Conservation (phyloP, 92 coral and sea anemone genomes). For the Porites rus region DNA sequence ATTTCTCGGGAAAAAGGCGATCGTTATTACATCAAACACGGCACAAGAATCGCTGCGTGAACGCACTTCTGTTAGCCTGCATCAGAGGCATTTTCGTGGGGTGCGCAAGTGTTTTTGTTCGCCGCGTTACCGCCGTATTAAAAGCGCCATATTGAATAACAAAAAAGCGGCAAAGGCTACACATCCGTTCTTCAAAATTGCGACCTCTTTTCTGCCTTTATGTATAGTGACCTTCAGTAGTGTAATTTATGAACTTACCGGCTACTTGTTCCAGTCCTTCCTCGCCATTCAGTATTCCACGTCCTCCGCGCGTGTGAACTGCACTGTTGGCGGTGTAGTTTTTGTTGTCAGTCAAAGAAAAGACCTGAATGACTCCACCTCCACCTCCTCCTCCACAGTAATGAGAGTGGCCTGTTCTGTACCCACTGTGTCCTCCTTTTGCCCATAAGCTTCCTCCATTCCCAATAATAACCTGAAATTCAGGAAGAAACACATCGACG, state of each 20-base stretch:
- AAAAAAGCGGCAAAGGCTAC: too few species aligned
- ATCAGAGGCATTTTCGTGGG: too few species aligned
- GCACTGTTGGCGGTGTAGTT: slow-evolving; percentile 4
- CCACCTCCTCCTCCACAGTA: slow-evolving; percentile 80
- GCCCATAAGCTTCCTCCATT: slow-evolving; percentile 30
- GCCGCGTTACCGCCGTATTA: too few species aligned
- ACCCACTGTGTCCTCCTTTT: slow-evolving; percentile 70
- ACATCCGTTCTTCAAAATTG: too few species aligned
- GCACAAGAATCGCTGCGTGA: too few species aligned
- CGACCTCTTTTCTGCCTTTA: too few species aligned
- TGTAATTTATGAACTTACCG: slow-evolving; percentile 29
- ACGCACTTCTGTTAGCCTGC: too few species aligned
- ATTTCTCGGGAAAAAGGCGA: too few species aligned
- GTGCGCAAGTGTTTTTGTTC: too few species aligned
- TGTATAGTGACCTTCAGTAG: too few species aligned
- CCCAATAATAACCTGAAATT: slow-evolving; percentile 50
- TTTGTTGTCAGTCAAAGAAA: slow-evolving; percentile 25
- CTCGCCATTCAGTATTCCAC: slow-evolving; percentile 61
- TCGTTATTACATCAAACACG: too few species aligned
- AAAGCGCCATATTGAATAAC: too few species aligned
- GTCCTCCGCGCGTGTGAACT: slow-evolving; percentile 42
- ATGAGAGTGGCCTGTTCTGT: slow-evolving; percentile 43
- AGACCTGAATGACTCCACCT: slow-evolving; percentile 82
- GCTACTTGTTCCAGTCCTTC: slow-evolving; percentile 53
- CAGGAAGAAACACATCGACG: neutral